These are phyloP conservation scores for Onthophagus taurus DNA, from an alignment of 1,140 invertebrate genomes.

Conservation along the genomic window DNA sequence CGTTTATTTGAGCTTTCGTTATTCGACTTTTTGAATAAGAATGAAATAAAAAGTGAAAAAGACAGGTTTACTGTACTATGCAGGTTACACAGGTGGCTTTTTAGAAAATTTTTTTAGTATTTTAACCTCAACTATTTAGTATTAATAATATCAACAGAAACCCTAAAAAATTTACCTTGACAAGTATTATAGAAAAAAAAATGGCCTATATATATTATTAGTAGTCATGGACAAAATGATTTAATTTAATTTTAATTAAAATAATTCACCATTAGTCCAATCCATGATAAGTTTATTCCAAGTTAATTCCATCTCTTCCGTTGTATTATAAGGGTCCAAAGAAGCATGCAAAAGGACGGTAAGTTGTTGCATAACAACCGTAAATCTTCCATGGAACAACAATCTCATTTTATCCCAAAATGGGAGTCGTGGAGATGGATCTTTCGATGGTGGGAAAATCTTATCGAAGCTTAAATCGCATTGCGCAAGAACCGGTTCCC, in stretches of 20 bases:
- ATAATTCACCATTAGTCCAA: conserved; percentile 78
- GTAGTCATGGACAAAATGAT: too few relatives aligned
- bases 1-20: too few relatives aligned
- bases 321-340: conserved; percentile 95
- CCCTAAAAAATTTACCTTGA: too few relatives aligned
- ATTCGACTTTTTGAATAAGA: too few relatives aligned
- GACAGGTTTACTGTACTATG: too few relatives aligned
- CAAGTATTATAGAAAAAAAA: not conserved
- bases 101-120: not conserved
- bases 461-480: conserved; percentile 84
- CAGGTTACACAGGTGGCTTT: not conserved
- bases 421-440: conserved; percentile 87
- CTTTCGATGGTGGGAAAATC: conserved; percentile 74
- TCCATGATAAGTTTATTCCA: conserved; percentile 89
- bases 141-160: too few relatives aligned
- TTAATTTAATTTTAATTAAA: too few relatives aligned
- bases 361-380: conserved; percentile 74
- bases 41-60: not conserved
- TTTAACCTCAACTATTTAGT: too few relatives aligned
- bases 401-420: conserved; percentile 97
- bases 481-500: conserved; percentile 96
- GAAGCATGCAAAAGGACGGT: conserved; percentile 88
- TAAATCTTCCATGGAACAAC: conserved; percentile 85
- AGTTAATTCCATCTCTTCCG: conserved; percentile 96
- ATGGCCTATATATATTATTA: not conserved